These are phyloP conservation scores for Myoxocephalus aenaeus DNA, from an alignment of 2,797 vertebrate genomes.

Conservation along the genomic window DNA sequence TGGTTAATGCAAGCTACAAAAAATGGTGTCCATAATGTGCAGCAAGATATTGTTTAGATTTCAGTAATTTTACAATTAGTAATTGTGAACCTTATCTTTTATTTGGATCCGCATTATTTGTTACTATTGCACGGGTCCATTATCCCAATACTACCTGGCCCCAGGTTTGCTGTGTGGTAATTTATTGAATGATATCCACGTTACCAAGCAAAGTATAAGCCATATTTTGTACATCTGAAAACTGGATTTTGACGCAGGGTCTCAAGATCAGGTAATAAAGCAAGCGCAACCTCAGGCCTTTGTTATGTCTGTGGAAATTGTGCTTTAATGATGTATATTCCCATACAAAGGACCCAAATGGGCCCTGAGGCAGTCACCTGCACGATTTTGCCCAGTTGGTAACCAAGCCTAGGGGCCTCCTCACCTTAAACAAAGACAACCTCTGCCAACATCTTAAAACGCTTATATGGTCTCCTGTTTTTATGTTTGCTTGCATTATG, in stretches of 20 bases:
- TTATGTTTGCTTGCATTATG: neutral
- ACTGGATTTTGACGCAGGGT: too few species aligned
- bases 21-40: neutral
- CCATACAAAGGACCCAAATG: neutral
- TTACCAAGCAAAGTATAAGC: too few species aligned
- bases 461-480: neutral
- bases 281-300: too few species aligned
- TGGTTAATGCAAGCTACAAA: neutral
- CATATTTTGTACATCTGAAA: too few species aligned
- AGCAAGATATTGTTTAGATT: neutral
- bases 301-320: too few species aligned
- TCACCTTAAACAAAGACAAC: neutral
- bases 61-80: neutral
- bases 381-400: neutral
- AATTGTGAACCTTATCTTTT: neutral
- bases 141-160: neutral
- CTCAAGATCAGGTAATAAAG: too few species aligned
- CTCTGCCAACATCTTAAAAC: neutral
- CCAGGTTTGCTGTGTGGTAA: neutral
- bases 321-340: neutral
- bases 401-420: neutral
- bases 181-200: too few species aligned
- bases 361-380: neutral
- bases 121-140: too few species aligned
- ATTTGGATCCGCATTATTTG: neutral